phyloP scores from a whole-genome alignment of 1,140 invertebrate species.

The Pachyrhynchus sulphureomaculatus region DNA sequence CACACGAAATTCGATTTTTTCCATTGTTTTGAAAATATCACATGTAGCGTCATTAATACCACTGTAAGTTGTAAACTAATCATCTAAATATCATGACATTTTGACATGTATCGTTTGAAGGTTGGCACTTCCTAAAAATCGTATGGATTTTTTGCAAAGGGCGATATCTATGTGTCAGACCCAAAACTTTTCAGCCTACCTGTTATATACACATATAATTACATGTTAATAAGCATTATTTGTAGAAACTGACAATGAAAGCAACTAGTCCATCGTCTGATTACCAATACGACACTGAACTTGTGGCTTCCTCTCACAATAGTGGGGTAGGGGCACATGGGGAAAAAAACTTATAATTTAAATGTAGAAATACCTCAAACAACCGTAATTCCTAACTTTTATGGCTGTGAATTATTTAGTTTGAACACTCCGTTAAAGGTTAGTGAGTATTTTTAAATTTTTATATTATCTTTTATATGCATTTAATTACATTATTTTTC shows the following conservation, averaged over 20 bases:
- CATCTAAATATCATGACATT: too few species aligned
- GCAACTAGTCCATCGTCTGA: not conserved
- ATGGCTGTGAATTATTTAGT: constrained; percentile 9
- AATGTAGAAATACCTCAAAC: constrained; percentile 13
- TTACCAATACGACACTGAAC: constrained; percentile 7
- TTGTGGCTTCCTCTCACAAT: not conserved
- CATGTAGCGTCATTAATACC: too few species aligned
- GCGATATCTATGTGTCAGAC: too few species aligned
- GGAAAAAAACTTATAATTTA: constrained; percentile 13
- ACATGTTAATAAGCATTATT: too few species aligned
- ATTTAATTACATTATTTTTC: not conserved
- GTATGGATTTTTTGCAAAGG: too few species aligned
- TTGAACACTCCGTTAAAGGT: constrained; percentile 3
- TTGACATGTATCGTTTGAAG: too few species aligned
- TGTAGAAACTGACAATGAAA: constrained; percentile 4
- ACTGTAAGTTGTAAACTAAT: too few species aligned
- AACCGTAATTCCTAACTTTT: constrained; percentile 10
- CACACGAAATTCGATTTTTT: too few species aligned
- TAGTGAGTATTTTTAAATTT: not conserved
- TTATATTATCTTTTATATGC: not conserved
- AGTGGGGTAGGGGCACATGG: constrained; percentile 25
- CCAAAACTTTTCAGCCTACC: too few species aligned
- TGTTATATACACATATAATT: too few species aligned
- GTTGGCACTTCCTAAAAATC: too few species aligned
- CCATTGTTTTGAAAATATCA: too few species aligned